These are phyloP conservation scores for Neolamprologus variostigma DNA, from an alignment of 2,113 vertebrate species.

Conservation along the genomic window DNA sequence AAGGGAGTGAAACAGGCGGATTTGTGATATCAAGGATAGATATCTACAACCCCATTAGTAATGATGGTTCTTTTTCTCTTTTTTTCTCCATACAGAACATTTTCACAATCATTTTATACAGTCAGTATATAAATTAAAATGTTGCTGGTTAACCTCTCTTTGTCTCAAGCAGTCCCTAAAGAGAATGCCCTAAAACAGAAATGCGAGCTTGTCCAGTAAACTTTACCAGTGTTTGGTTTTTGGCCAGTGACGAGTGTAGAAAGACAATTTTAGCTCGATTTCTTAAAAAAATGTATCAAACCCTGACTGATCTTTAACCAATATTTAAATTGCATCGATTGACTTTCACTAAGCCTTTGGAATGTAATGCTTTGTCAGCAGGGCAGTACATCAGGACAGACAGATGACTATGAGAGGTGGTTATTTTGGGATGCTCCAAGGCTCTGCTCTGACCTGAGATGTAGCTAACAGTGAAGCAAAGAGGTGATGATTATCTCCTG, in stretches of 20 bases:
- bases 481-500: constrained; percentile 51
- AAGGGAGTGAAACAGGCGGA: constrained; percentile 31
- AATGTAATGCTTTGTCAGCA: constrained; percentile 51
- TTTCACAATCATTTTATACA: constrained; percentile 53
- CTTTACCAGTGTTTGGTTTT: constrained; percentile 3
- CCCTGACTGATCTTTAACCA: constrained; percentile 26
- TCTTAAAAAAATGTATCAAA: constrained; percentile 25
- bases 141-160: constrained; percentile 63
- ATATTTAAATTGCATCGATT: constrained; percentile 17
- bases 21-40: constrained; percentile 54
- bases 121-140: constrained; percentile 43
- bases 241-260: constrained; percentile 6
- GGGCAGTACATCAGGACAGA: constrained; percentile 12
- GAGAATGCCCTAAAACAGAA: constrained; percentile 44
- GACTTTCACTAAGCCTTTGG: constrained; percentile 54
- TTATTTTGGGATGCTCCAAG: constrained; percentile 45
- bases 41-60: constrained; percentile 60
- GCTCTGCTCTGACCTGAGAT: constrained; percentile 56
- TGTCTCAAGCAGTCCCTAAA: constrained; percentile 19
- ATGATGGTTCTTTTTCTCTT: constrained; percentile 4
- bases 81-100: constrained; percentile 45
- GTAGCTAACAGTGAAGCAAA: constrained; percentile 50
- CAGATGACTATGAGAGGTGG: constrained; percentile 8
- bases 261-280: constrained; percentile 9
- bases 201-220: constrained; percentile 6